Conservation (phyloP, 2,888 invertebrate species). For the Macropis europaea region DNA sequence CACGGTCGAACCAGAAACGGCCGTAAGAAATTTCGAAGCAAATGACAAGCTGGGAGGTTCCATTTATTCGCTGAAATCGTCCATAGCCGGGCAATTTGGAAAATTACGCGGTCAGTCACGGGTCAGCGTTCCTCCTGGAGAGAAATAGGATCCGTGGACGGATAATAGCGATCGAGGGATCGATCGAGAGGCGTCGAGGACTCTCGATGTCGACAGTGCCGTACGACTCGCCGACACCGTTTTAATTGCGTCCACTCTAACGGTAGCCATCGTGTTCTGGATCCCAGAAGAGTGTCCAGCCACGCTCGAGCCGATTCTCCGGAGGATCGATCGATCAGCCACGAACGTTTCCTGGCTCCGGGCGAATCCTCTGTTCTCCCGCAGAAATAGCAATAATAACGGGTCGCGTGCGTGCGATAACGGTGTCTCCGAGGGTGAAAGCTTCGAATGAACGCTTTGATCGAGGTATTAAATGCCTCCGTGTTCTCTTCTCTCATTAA, state of each 20-base stretch:
- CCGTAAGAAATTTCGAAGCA: no score
- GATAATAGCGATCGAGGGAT: conserved; percentile 61
- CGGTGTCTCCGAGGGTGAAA: conserved; percentile 31
- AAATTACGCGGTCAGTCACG: conserved; percentile 13
- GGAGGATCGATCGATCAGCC: conserved; percentile 42
- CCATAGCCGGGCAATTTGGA: conserved; percentile 1
- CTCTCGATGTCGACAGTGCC: conserved; percentile 66
- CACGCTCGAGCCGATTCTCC: conserved; percentile 19
- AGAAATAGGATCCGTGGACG: conserved; percentile 44
- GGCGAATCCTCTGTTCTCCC: not conserved
- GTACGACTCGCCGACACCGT: conserved; percentile 77
- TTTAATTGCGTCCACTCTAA: conserved; percentile 77
- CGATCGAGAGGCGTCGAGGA: conserved; percentile 49
- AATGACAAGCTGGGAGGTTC: not conserved
- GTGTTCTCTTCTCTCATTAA: not conserved
- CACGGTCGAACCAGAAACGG: no score
- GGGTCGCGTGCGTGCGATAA: not conserved
- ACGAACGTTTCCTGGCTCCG: conserved; percentile 24
- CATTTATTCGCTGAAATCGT: conserved; percentile 4
- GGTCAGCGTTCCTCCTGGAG: conserved; percentile 17
- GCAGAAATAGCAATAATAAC: conserved; percentile 19
- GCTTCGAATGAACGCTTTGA: no score
- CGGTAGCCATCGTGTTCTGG: conserved; percentile 69
- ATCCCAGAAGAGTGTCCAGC: conserved; percentile 28
- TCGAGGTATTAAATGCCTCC: no score